Evolutionary conservation across 2,113 vertebrate species (phyloP).

Genomic region (Rhizomys pruinosus): DNA sequence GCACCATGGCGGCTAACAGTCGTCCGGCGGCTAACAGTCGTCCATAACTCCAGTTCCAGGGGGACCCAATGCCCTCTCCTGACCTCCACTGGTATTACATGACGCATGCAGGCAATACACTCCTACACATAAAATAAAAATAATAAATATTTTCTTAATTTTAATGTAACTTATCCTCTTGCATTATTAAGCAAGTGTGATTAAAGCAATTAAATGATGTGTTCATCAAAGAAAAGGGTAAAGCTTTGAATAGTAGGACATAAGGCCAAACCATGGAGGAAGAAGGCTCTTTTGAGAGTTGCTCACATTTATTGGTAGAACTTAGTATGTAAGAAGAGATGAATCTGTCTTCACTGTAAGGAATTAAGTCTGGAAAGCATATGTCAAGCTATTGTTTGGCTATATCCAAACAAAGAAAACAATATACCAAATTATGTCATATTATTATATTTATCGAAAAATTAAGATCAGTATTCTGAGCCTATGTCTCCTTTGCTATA

Average conservation of each 20-base stretch:
- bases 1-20: no score
- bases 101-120: no score
- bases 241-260: not conserved
- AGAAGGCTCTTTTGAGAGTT: not conserved
- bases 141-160: no score
- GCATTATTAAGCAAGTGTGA: not conserved
- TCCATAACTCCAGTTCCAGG: no score
- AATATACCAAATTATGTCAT: not conserved
- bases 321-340: not conserved
- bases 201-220: not conserved
- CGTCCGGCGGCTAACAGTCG: no score
- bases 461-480: not conserved
- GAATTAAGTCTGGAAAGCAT: not conserved
- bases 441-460: not conserved
- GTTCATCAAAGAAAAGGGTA: slow-evolving; percentile 9
- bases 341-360: not conserved
- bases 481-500: not conserved
- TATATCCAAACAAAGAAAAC: slow-evolving; percentile 8
- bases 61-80: no score
- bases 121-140: no score
- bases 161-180: slow-evolving; percentile 8
- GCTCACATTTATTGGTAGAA: not conserved
- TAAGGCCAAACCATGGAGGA: not conserved
- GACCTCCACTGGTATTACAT: no score
- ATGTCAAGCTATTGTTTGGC: not conserved